phyloP scores from a whole-genome alignment of 2,113 vertebrate species.

The Perca fluviatilis region DNA sequence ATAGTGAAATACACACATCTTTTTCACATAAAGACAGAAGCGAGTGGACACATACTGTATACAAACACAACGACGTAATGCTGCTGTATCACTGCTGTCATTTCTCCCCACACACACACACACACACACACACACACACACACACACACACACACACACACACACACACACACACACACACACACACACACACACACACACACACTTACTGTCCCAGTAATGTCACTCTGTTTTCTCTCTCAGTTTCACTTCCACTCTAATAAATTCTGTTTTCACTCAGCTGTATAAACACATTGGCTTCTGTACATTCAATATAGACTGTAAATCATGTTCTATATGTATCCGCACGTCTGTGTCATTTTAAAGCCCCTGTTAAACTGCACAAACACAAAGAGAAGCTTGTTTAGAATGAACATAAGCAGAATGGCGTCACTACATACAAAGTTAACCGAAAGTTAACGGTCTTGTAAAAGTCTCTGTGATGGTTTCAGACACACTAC shows the following conservation, averaged over 20 bases:
- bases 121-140: not conserved
- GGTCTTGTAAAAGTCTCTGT: not conserved
- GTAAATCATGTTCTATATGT: not conserved
- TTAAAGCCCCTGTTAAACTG: not conserved
- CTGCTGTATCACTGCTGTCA: slow-evolving; percentile 33
- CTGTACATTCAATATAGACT: not conserved
- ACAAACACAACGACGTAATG: slow-evolving; percentile 35
- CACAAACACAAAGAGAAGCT: not conserved
- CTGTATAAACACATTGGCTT: not conserved
- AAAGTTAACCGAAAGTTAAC: not conserved
- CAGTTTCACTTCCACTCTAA: slow-evolving; percentile 22
- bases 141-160: not conserved
- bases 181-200: slow-evolving; percentile 8
- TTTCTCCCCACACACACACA: slow-evolving; percentile 2
- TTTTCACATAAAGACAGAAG: slow-evolving; percentile 1
- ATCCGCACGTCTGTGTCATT: too few relatives aligned
- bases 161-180: slow-evolving; percentile 12
- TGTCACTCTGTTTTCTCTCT: slow-evolving; percentile 30
- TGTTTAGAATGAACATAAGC: not conserved
- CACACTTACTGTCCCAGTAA: slow-evolving; percentile 26
- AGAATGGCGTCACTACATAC: not conserved
- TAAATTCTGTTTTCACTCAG: slow-evolving; percentile 30
- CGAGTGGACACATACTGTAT: not conserved
- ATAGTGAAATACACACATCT: not conserved
- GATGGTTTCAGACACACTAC: too few relatives aligned